Evolutionary conservation across 2,113 vertebrate species (phyloP), one percentile per base, ranked within the genome.

Genomic region (Apeltes quadracus): DNA sequence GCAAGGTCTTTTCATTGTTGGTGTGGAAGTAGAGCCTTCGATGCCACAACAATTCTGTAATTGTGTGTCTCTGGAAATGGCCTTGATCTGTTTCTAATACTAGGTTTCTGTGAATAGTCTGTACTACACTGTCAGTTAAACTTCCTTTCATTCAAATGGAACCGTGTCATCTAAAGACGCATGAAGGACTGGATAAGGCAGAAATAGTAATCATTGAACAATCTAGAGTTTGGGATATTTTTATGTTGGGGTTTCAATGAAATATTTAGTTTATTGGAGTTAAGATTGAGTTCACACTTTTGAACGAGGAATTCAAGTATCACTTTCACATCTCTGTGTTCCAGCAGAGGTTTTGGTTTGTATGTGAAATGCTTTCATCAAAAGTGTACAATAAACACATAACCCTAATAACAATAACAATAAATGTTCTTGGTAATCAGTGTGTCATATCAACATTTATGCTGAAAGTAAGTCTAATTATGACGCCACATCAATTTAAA

Each of bases 21-120:
- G 7, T 41, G 68, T 70, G 11, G 18, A 67, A 32, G 63, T 27
- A n/a, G 20, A 56, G 38, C 15, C 23, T 29, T 76, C 76, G 78
- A 12, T 61, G 51, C 34, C 62, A 58, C 41, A 71, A 75, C 73
- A 81, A 69, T 68, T 83, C 34, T 27, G 53, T 41, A 79, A 86
- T 84, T 75, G 72, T 88, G 14, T 11, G 53, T 5, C 44, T 29
- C 58, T 82, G 84, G 86, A 87, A 85, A 81, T 65, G 41, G 51
- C 72, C 82, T 76, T 82, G 68, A 73, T 75, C 27, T 81, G 83
- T 51, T 78, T 59, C 44, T 75, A 18, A 69, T 53, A 83, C 90
- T 87, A 86, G 69, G 41, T 53, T 23, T 34, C 41, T 62, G 20
- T 63, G 57, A 77, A 63, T 77, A 48, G 41, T 57, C 5, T 13